phyloP scores from a whole-genome alignment of 2,888 invertebrate genomes.

The Melanostoma mellinum region DNA sequence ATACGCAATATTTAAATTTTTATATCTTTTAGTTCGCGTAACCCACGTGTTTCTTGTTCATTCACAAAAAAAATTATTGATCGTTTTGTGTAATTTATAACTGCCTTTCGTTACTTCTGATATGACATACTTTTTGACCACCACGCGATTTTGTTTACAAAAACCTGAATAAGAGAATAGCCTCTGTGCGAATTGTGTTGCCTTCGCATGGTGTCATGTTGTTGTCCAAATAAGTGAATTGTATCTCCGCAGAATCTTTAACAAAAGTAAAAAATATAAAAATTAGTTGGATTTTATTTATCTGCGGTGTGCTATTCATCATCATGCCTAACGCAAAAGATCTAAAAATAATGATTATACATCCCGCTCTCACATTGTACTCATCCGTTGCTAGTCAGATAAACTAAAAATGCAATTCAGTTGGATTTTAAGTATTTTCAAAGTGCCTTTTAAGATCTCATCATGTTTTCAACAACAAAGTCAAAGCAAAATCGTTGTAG shows the following conservation, averaged over 20 bases:
- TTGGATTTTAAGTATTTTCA: constrained; percentile 2
- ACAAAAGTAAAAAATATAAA: no score
- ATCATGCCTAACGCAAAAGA: no score
- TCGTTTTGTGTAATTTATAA: constrained; percentile 24
- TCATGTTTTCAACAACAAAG: constrained; percentile 53
- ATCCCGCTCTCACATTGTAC: no score
- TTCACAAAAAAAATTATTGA: constrained; percentile 42
- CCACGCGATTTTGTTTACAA: constrained; percentile 29
- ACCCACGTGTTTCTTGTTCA: constrained; percentile 56
- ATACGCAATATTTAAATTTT: constrained; percentile 8
- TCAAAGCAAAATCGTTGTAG: constrained; percentile 41
- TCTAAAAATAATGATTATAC: no score
- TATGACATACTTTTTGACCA: constrained; percentile 34
- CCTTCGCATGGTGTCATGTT: neutral
- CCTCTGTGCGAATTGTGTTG: neutral
- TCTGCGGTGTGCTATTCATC: no score
- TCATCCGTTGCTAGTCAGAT: no score
- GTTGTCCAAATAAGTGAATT: no score
- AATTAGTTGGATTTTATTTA: no score
- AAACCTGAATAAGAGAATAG: constrained; percentile 19
- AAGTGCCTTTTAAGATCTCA: constrained; percentile 33
- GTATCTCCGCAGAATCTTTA: no score
- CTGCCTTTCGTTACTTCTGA: constrained; percentile 12
- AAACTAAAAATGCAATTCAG: constrained; percentile 9
- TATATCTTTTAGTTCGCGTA: constrained; percentile 27